Percentiles rank a stretch among this genome's conserved stretches.
Conservation (phyloP, 1,140 invertebrate genomes). For the Grapholita molesta region DNA sequence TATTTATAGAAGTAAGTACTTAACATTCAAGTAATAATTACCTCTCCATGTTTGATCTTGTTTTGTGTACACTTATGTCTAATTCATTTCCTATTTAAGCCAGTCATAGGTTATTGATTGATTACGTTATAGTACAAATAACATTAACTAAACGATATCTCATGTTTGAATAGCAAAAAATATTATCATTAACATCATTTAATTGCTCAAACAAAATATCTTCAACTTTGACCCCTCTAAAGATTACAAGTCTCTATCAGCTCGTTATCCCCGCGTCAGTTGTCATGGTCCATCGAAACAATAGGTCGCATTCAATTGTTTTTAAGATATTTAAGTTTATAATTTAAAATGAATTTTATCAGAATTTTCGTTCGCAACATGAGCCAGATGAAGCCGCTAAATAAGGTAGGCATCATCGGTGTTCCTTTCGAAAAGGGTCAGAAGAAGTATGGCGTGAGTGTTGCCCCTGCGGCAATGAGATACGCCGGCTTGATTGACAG, state of each 20-base stretch:
- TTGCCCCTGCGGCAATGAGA: conserved; percentile 79
- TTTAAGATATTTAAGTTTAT: not conserved
- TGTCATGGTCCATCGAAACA: not conserved
- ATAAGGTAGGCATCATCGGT: conserved; percentile 82
- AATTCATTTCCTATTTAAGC: too few species aligned
- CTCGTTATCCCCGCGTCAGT: not conserved
- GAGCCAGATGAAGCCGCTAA: conserved; percentile 46
- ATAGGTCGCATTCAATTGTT: conserved; percentile 14
- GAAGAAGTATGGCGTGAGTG: conserved; percentile 80
- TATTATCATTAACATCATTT: not conserved
- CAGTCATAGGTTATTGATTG: too few species aligned
- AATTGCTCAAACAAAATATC: not conserved
- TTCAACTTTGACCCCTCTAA: not conserved
- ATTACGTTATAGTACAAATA: not conserved
- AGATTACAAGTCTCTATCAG: not conserved
- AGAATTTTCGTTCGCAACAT: conserved; percentile 55
- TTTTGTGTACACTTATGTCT: too few species aligned
- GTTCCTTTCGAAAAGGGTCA: conserved; percentile 88
- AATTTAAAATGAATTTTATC: conserved; percentile 54
- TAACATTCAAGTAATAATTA: too few species aligned
- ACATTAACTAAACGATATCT: not conserved
- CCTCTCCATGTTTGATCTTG: too few species aligned
- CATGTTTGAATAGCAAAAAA: not conserved
- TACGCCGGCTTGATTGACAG: conserved; percentile 71
- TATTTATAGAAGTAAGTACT: too few species aligned